Conservation (phyloP, 2,888 invertebrate genomes). For the Metellina segmentata region DNA sequence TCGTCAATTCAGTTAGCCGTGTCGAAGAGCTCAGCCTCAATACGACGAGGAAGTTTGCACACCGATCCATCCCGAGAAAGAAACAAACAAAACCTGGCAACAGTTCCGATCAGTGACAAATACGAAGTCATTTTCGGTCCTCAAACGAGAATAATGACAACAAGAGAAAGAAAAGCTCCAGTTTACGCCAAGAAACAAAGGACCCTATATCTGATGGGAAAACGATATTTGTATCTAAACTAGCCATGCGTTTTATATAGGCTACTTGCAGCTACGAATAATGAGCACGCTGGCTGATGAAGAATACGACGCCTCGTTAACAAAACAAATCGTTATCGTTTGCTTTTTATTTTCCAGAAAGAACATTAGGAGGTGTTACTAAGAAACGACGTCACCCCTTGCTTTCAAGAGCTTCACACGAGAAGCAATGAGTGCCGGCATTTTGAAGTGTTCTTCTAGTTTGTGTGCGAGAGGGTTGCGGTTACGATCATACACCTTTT, state of each 20-base stretch:
- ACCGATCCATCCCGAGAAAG: not conserved
- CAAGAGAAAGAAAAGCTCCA: slow-evolving; percentile 24
- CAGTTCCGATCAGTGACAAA: not conserved
- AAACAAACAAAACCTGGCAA: not conserved
- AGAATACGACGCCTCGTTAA: slow-evolving; percentile 27
- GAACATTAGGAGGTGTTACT: slow-evolving; percentile 25
- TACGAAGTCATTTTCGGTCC: slow-evolving; percentile 9
- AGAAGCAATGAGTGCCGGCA: slow-evolving; percentile 8
- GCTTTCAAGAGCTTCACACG: slow-evolving; percentile 18
- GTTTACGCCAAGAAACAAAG: slow-evolving; percentile 6
- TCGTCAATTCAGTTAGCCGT: not conserved
- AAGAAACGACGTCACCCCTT: not conserved
- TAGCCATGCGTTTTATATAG: slow-evolving; percentile 28
- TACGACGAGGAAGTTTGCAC: not conserved
- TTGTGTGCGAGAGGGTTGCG: not conserved
- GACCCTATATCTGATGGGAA: slow-evolving; percentile 5
- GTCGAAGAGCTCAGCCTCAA: not conserved
- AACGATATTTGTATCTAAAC: slow-evolving; percentile 10
- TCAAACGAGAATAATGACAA: not conserved
- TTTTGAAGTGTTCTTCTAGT: not conserved
- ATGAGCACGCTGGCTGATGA: slow-evolving; percentile 14
- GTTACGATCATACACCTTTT: slow-evolving; percentile 17
- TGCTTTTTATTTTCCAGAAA: slow-evolving; percentile 11
- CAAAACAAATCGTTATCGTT: slow-evolving; percentile 35
- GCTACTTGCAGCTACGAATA: not conserved